Base-by-base conservation (phyloP, 2,797 vertebrate species). In the Chelonia mydas region DNA sequence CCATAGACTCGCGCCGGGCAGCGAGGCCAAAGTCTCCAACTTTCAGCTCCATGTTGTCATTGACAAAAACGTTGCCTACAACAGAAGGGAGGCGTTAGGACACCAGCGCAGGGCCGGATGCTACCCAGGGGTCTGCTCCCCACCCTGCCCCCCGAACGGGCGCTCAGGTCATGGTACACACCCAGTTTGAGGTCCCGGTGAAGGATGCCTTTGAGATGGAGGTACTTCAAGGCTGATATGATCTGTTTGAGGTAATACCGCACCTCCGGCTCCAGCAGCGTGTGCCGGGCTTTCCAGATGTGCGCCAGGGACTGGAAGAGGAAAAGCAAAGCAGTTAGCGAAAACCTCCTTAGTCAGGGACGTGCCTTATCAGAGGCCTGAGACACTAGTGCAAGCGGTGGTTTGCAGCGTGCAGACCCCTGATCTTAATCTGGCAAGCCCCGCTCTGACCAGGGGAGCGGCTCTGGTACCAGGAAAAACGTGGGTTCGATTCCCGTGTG, bases 191-290 rank as follows among this genome's bases (percentile, higher is more conserved):
- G 99, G 97, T 99, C 99, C 96, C 99, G 97, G 97, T 99, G 99
- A 89, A 99, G 98, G 97, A 99, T 99, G 55, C 99, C 98, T 95
- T 98, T 98, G 97, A 98, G 99, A 97, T 99, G 99, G 96, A 99
- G 99, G 96, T 99, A 99, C 97, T 99, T 99, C 93, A 99, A 99
- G 81, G 99, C 99, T 0, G 99, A 99, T 96, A 99, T 99, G 91
- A 99, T 99, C 97, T 99, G 99, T 95, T 97, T 98, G 97, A 99
- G 99, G 98, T 99, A 99, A 98, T 99, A 99, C 6, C 99, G 99
- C 76, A 99, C 99, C 98, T 99, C 99, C 0, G 99, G 99, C 91
- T 99, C 99, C 2, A 99, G 99, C 81, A 99, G 98, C 1, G 99
- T 99, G 97, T 99, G 99, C 50, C 99, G 99, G 2, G 99, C 99